Base-by-base conservation (phyloP, 1,140 invertebrate species). In the Parapsyche elsis region DNA sequence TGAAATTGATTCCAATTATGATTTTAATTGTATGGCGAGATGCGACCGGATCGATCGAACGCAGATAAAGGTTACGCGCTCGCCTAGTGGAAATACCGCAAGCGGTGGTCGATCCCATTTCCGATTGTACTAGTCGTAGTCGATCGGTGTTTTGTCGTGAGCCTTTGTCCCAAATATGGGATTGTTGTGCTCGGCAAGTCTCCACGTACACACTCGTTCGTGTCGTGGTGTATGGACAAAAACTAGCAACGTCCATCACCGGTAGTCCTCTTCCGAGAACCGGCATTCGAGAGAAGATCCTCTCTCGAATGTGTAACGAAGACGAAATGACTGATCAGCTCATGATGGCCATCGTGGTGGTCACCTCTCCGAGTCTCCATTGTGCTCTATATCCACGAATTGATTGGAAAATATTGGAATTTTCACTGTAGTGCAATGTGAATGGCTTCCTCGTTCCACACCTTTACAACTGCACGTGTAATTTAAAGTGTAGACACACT, bases 131-230 rank as follows among this genome's bases (percentile, higher is more conserved):
- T 26, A 26, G 61, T 67, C 21, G 70, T 53, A 5, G 38, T 75
- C 73, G 73, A 46, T 75, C 73, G 73, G 19, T 57, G 45, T 75
- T 75, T 19, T 57, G 46, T 75, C 73, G 73, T 49, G 73, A 44
- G 75, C 75, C 75, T 77, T 77, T 77, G 59, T 77, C 75, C 75
- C 75, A 77, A 77, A 77, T 77, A 77, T 64, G 75, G 75, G 38
- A 26, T 67, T 67, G 64, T 67, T 67, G 21, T 67, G 64, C 19
- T 30, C 23, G 19, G 12, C 21, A 9, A 9, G 24, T 12, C 19
- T 23, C 21, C 49, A 53, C 64, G 64, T 67, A 67, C 64, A 38
- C 30, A 38, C 30, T 38, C 30, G 30, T 38, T 38, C 49, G 49
- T 53, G 49, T 53, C 49, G 64, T 67, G 64, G 19, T 23, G 7